Evolutionary conservation across 2,888 invertebrate genomes (phyloP), one percentile per base, ranked within the genome.

Genomic region (Oscheius sp.): DNA sequence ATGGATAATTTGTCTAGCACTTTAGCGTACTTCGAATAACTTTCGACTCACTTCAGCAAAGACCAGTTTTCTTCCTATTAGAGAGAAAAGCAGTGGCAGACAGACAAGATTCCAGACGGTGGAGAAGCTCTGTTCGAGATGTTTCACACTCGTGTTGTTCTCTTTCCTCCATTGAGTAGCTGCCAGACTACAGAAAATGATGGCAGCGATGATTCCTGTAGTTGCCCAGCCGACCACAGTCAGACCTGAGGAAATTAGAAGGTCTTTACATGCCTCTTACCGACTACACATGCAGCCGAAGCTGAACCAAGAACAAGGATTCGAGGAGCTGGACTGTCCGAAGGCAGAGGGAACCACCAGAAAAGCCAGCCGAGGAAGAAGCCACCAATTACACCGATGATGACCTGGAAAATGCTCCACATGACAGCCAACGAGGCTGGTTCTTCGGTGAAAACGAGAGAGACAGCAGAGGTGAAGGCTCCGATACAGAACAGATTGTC

Each of bases 151-250:
- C 53, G 63, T 63, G 70, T 79, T 70, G 33, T 73, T 68, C 63
- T 85, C 85, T 53, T 76, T 59, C 53, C 86, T 78, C 85, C 85
- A 85, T 32, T 76, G 62, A 68, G 74, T 79, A n/a, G 86, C 76
- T 29, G 83, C 78, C 21, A 86, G 77, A 10, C 74, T 66, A 42
- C 80, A 75, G 59, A 82, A 71, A n/a, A 85, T 55, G 48, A 85
- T 74, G 2, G 84, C 76, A 29, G 81, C 68, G 9, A 86, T 76
- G 11, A 83, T 81, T 4, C 85, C 85, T 29, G 81, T 77, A 37
- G 84, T 76, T 3, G 73, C 71, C 74, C 85, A 74, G 59, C 68
- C 50, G 51, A 74, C 74, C 0, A 62, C 65, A 9, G 29, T 47
- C 21, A 42, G n/a, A 33, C 70, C 70, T 70, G 32, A 42, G 55